A percentile compares a stretch with the other conserved stretches of the same genome.
Evolutionary conservation across 1,140 invertebrate species (phyloP).

Genomic region (Ericerus pela): DNA sequence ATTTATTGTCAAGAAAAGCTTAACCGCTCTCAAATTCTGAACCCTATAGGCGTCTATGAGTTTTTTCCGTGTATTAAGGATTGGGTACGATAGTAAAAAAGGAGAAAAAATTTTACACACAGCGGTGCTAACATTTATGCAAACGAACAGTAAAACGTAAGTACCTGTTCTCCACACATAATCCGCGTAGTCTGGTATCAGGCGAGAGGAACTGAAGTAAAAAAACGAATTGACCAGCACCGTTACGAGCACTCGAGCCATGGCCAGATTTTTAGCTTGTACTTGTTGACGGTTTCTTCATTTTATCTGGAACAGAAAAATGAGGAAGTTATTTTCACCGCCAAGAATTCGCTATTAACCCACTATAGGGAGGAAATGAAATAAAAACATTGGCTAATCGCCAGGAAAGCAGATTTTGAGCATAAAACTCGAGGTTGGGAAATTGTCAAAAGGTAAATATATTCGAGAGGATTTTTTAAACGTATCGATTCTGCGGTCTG

Average conservation of each 20-base stretch:
- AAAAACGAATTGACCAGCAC: neutral
- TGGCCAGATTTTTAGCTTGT: neutral
- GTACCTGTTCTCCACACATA: constrained; percentile 1
- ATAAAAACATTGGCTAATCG: too few species aligned
- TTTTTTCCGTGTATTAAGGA: neutral
- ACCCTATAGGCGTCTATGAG: neutral
- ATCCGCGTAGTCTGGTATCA: constrained; percentile 3
- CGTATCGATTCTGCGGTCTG: too few species aligned
- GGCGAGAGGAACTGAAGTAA: neutral
- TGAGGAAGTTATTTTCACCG: neutral
- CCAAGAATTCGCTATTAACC: too few species aligned
- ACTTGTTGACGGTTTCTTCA: neutral
- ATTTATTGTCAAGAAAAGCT: too few species aligned
- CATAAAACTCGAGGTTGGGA: too few species aligned
- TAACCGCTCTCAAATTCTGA: neutral
- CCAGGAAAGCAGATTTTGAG: too few species aligned
- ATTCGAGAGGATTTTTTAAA: too few species aligned
- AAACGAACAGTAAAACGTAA: neutral
- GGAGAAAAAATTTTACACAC: too few species aligned
- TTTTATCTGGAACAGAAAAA: neutral
- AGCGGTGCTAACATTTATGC: neutral
- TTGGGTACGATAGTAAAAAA: too few species aligned
- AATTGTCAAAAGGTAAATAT: too few species aligned
- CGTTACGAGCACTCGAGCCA: neutral
- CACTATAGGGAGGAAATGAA: too few species aligned